Evolutionary conservation across 2,888 invertebrate species (phyloP).

Genomic region (Dicranocentrus wangi): DNA sequence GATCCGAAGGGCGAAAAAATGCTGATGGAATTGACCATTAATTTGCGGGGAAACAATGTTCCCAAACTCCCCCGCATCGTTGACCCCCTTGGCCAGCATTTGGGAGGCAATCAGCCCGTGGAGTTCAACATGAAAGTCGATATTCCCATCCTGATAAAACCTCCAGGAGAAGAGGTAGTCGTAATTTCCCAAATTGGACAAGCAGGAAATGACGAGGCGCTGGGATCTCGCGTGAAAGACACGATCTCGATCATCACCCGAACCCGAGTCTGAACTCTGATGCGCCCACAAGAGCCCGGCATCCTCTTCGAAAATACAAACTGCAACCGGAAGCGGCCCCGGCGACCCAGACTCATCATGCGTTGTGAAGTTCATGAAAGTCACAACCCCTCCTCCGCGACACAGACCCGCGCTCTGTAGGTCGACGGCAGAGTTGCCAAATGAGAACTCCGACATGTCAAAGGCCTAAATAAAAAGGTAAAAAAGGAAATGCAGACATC

Average conservation of each 20-base stretch:
- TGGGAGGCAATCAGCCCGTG: slow-evolving; percentile 33
- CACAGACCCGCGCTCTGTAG: slow-evolving; percentile 6
- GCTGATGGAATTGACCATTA: slow-evolving; percentile 53
- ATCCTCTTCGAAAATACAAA: slow-evolving; percentile 54
- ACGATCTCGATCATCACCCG: no score
- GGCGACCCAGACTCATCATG: slow-evolving; percentile 3
- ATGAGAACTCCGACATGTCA: slow-evolving; percentile 14
- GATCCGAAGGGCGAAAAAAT: slow-evolving; percentile 36
- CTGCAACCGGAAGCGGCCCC: background rate
- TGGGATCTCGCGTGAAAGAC: slow-evolving; percentile 31
- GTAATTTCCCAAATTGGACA: slow-evolving; percentile 44
- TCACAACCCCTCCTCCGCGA: background rate
- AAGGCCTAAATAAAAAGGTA: slow-evolving; percentile 1
- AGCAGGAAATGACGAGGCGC: slow-evolving; percentile 11
- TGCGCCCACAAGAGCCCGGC: slow-evolving; percentile 44
- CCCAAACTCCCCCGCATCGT: slow-evolving; percentile 30
- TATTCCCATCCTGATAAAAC: slow-evolving; percentile 51
- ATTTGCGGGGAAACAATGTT: slow-evolving; percentile 31
- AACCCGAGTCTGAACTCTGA: background rate
- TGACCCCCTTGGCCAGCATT: slow-evolving; percentile 12
- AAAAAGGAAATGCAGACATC: background rate
- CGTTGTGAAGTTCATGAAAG: background rate
- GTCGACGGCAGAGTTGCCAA: background rate
- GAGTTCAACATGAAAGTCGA: slow-evolving; percentile 51
- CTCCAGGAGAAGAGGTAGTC: slow-evolving; percentile 55